Base-by-base conservation (phyloP, 2,888 invertebrate genomes). In the Oscheius sp. region DNA sequence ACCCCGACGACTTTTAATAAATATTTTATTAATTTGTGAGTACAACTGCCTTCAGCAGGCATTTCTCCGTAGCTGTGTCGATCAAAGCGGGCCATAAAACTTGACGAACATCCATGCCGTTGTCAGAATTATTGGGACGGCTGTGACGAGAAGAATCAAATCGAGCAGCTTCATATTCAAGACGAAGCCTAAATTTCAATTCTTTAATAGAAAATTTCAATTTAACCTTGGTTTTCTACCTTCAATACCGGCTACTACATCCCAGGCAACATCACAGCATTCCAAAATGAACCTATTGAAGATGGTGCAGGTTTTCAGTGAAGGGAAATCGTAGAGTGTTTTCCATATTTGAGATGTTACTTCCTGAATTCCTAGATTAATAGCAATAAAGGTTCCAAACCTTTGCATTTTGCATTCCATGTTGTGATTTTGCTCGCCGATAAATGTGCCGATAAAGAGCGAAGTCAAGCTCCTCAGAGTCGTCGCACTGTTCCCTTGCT, bases 321-420 rank as follows among this genome's bases (percentile, higher is more conserved):
- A 93, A 34, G 94, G 93, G 88, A 95, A 96, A 89, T 96, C 96
- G 86, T 93, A 93, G 20, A 96, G 90, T 0, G 95, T 95, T 77
- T 92, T 92, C 88, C 93, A 91, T 75, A 96, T 91, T 90, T 93
- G 91, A 33, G 88, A 87, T 73, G 90, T 89, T 1, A 91, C 91
- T 81, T 91, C 90, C 90, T 91, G 86, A 15, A 79, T 50, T 29
- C 17, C 17, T n/a, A 5, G 33, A 6, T 55, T 34, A 34, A 12
- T n/a, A 5, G n/a, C n/a, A 31, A 34, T 55, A 39, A 17, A 46
- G 2, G 29, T 12, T 25, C 23, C 17, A 17, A n/a, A 77, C 77
- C 71, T 75, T 75, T 12, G 78, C 79, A 55, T 78, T 78, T 2
- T 61, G 58, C 75, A 79, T 76, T 2, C 79, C 79, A 52, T 74